Evolutionary conservation across 1,140 invertebrate species (phyloP).

Genomic region (Atta texana): DNA sequence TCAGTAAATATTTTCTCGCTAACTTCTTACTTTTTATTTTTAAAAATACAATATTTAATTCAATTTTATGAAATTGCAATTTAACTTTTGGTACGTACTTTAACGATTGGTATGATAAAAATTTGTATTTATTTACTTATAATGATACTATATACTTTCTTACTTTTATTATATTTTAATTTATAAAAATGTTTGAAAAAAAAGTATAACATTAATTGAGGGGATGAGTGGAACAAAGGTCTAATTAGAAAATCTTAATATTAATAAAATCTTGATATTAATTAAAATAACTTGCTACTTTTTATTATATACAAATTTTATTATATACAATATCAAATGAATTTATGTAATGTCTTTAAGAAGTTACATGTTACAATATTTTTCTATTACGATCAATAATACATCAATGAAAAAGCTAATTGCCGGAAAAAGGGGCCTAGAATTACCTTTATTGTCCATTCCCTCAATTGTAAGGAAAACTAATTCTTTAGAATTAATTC

Average conservation of each 20-base stretch:
- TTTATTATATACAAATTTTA: too few relatives aligned
- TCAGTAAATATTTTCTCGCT: neutral
- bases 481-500: neutral
- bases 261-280: too few relatives aligned
- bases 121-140: neutral
- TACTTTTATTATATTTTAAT: neutral
- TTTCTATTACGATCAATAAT: too few relatives aligned
- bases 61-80: neutral
- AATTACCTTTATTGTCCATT: too few relatives aligned
- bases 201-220: neutral
- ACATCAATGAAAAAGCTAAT: too few relatives aligned
- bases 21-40: neutral
- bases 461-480: neutral
- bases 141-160: neutral
- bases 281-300: too few relatives aligned
- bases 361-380: too few relatives aligned
- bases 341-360: too few relatives aligned
- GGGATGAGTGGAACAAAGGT: too few relatives aligned
- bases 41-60: slow-evolving; percentile 2
- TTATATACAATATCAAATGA: too few relatives aligned
- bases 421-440: too few relatives aligned
- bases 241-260: too few relatives aligned
- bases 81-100: neutral
- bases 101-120: neutral
- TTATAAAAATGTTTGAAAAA: neutral